Evolutionary conservation across 2,888 invertebrate genomes (phyloP).

Genomic region (Drosophila neonasuta): DNA sequence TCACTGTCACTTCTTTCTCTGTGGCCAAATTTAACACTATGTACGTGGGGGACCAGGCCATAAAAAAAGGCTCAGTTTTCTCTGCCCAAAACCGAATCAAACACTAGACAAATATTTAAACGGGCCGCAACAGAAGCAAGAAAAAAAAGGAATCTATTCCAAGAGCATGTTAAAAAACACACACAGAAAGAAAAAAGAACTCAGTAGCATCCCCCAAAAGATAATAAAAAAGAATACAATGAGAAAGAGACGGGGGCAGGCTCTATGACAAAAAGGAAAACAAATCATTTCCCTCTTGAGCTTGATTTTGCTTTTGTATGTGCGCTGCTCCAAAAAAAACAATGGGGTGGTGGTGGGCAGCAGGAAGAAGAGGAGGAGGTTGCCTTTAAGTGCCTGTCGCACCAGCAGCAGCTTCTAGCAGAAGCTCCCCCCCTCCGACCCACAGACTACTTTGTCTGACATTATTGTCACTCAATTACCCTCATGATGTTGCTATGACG

Average conservation of each 20-base stretch:
- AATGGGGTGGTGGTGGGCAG: constrained; percentile 4
- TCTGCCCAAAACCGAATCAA: constrained; percentile 37
- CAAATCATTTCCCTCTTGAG: constrained; percentile 81
- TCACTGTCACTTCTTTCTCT: neutral
- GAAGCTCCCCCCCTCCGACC: constrained; percentile 22
- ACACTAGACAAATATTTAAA: constrained; percentile 79
- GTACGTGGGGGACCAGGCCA: constrained; percentile 6
- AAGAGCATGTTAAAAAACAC: constrained; percentile 26
- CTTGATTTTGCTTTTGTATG: constrained; percentile 72
- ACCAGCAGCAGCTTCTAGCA: constrained; percentile 16
- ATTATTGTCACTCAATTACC: constrained; percentile 82
- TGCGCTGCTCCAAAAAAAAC: constrained; percentile 34
- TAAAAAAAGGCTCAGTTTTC: constrained; percentile 48
- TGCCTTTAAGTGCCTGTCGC: constrained; percentile 62
- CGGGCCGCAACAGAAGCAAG: constrained; percentile 54
- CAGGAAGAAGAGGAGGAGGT: constrained; percentile 11
- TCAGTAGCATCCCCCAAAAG: constrained; percentile 44
- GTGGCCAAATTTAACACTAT: neutral
- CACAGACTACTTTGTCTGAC: constrained; percentile 71
- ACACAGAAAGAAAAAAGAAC: constrained; percentile 30
- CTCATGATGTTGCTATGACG: constrained; percentile 75
- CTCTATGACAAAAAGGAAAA: constrained; percentile 67
- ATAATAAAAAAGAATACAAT: constrained; percentile 44
- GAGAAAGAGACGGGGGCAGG: constrained; percentile 44
- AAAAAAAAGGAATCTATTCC: constrained; percentile 42